Percentiles rank a stretch among this genome's conserved stretches.
Evolutionary conservation across 1,140 invertebrate genomes (phyloP).

Genomic region (Penaeus vannamei): DNA sequence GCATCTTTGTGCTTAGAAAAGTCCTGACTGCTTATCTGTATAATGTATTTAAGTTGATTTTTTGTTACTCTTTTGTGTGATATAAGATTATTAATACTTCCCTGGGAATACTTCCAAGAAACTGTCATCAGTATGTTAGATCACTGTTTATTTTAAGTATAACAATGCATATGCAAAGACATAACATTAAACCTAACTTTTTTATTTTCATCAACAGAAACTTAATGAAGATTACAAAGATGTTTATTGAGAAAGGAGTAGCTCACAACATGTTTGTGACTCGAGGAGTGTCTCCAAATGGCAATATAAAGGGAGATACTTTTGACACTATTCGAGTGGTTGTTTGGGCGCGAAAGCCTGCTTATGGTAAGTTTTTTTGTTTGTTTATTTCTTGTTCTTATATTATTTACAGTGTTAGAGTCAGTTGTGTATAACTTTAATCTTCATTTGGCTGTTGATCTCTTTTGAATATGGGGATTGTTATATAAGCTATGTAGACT

Average conservation of each 20-base stretch:
- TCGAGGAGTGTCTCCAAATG: slow-evolving; percentile 71
- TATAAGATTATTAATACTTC: no score
- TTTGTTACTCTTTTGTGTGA: no score
- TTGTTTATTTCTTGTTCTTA: neutral
- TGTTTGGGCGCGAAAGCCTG: slow-evolving; percentile 78
- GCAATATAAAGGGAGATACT: slow-evolving; percentile 61
- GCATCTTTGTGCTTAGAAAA: no score
- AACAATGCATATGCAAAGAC: neutral
- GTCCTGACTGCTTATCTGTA: no score
- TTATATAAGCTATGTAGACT: no score
- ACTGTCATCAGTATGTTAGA: no score
- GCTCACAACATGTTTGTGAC: slow-evolving; percentile 82
- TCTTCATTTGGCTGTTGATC: neutral
- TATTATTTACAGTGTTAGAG: no score
- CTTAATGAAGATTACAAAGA: slow-evolving; percentile 74
- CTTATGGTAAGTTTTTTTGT: slow-evolving; percentile 69
- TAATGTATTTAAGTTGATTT: no score
- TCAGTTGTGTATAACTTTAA: no score
- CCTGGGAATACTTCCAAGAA: no score
- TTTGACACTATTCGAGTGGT: slow-evolving; percentile 75
- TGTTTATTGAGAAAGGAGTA: slow-evolving; percentile 76
- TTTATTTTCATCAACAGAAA: slow-evolving; percentile 67
- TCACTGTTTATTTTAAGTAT: no score
- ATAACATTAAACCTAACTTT: neutral
- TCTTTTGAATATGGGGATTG: slow-evolving; percentile 9